Base-by-base conservation (phyloP, 1,140 invertebrate species). In the Drosophila persimilis region DNA sequence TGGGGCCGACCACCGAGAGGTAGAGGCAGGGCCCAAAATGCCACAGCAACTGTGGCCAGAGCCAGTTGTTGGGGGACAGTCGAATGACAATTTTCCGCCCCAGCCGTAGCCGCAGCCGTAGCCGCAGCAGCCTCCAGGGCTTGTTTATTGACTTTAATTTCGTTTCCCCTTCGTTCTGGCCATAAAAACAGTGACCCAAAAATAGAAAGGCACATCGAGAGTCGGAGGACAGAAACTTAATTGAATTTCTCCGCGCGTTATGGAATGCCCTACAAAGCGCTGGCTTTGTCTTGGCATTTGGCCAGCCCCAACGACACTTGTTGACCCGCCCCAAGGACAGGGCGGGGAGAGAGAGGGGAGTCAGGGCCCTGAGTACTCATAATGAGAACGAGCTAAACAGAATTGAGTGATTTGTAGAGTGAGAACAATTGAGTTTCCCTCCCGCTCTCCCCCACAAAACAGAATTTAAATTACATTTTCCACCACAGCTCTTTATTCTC, bases 61-160 rank as follows among this genome's bases (percentile, higher is more conserved):
- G 73, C 73, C 77, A 85, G 85, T 85, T 84, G 80, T 58, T 64
- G 63, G 61, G 58, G 48, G 54, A 61, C 63, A 61, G 59, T 46
- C 72, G n/a, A 73, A 31, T 63, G 59, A 64, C 57, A 73, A 51
- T 69, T 45, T 65, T 54, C 62, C 54, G 62, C 41, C 55, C 35
- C 45, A 53, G 51, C 53, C 41, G 9, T 9, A 11, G 31, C 31
- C 8, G 31, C 9, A 35, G 8, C 5, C 3, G 8, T 11, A 31
- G 22, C 22, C 24, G 46, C 29, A 35, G 47, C 51, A 53, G 51
- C 53, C 45, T 45, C 50, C 56, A 55, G 61, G 45, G 26, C 80
- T 86, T 81, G 77, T 85, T 85, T 85, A 85, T 85, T 85, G 84
- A 86, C 81, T 86, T 86, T 85, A 85, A 86, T 85, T 85, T 86